These are phyloP conservation scores for Caenorhabditis briggsae DNA, from an alignment of 1,140 invertebrate species.

Conservation along the genomic window DNA sequence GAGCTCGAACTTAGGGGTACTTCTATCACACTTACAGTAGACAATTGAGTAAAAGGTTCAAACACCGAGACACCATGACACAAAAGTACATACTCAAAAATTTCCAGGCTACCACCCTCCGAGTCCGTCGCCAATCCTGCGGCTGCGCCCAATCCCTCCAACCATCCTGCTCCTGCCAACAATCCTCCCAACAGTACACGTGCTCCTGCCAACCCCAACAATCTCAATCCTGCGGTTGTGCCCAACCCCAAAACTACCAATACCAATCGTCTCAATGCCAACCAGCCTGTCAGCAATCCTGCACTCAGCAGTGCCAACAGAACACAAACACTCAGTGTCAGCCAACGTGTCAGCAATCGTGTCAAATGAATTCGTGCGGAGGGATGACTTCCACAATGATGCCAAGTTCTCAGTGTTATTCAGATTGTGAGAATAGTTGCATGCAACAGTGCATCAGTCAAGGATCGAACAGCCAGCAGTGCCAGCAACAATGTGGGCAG, in stretches of 20 bases:
- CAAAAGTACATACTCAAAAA: background rate
- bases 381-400: conserved; percentile 5
- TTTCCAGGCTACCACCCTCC: conserved; percentile 14
- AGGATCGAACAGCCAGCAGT: background rate
- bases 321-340: background rate
- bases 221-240: background rate
- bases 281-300: conserved; percentile 33
- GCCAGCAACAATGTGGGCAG: conserved; percentile 6
- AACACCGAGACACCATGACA: background rate
- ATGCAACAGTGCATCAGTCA: conserved; percentile 9
- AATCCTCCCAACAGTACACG: conserved; percentile 33
- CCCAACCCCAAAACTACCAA: background rate
- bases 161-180: conserved; percentile 22
- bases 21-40: too few species aligned
- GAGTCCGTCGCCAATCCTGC: background rate
- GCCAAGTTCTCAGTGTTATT: background rate
- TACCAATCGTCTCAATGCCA: conserved; percentile 15
- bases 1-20: too few species aligned
- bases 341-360: conserved; percentile 35
- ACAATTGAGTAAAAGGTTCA: too few species aligned
- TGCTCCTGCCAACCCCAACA: conserved; percentile 25
- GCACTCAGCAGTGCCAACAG: conserved; percentile 12
- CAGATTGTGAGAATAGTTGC: conserved; percentile 5
- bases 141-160: conserved; percentile 39
- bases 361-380: background rate